These are phyloP conservation scores for Leptestheria dahalacensis DNA, from an alignment of 1,140 invertebrate species.

Conservation along the genomic window DNA sequence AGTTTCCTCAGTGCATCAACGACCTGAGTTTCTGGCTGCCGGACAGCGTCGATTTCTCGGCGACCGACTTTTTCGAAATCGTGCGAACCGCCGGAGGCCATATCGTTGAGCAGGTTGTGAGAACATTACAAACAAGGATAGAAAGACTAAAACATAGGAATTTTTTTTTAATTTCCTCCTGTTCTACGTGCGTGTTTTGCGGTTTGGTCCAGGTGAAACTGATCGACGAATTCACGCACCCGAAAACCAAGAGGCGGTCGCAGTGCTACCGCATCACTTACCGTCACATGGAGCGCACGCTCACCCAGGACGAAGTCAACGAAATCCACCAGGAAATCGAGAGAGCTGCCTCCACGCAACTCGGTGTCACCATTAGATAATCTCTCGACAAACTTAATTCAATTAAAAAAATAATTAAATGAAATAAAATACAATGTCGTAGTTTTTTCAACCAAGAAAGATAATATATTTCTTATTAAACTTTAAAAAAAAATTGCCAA, in stretches of 20 bases:
- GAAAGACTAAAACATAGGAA: background rate
- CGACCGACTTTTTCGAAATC: conserved; percentile 90
- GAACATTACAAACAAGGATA: background rate
- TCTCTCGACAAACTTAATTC: background rate
- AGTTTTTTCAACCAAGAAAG: background rate
- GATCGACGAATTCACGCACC: conserved; percentile 75
- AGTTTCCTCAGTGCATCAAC: conserved; percentile 75
- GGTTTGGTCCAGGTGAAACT: conserved; percentile 46
- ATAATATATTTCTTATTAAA: too few relatives aligned
- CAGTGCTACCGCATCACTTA: conserved; percentile 89
- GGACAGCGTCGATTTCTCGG: conserved; percentile 40
- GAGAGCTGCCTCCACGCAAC: conserved; percentile 35
- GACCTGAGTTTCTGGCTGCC: conserved; percentile 97
- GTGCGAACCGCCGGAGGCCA: conserved; percentile 75
- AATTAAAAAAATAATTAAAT: background rate
- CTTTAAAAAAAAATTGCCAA: too few relatives aligned
- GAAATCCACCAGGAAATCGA: conserved; percentile 64
- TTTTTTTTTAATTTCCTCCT: conserved; percentile 3
- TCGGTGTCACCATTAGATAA: conserved; percentile 59
- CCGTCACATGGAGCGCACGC: conserved; percentile 75
- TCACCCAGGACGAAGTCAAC: conserved; percentile 80
- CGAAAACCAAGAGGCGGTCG: conserved; percentile 63
- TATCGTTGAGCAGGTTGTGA: conserved; percentile 85
- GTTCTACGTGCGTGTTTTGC: background rate
- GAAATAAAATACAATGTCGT: background rate